Evolutionary conservation across 2,888 invertebrate species (phyloP), one percentile per base, ranked within the genome.

Genomic region (Drosophila vallismaia): DNA sequence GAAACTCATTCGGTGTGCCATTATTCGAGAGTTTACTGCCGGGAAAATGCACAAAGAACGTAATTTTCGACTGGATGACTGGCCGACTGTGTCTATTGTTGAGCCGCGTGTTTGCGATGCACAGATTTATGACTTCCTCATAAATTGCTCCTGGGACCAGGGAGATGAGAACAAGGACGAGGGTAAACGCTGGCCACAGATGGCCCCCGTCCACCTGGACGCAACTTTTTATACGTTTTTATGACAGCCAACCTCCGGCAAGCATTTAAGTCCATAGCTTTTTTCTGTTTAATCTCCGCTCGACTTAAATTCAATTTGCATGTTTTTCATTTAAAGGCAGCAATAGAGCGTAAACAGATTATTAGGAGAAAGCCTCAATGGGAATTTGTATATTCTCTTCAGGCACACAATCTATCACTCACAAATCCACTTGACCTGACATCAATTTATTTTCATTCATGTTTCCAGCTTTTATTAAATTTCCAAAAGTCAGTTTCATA

Each of bases 11-110:
- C 69, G 69, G 62, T 38, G 66, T 55, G 57, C 59, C 84, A 76
- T 88, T 83, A 83, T 77, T 75, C 71, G 80, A 57, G 69, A 86
- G 67, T 88, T 83, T 86, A 80, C 83, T 71, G 86, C 74, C 80
- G 71, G 74, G 80, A 80, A 48, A 79, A 70, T 76, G 77, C 69
- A 71, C 62, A 53, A 50, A 50, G 38, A 45, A 9, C 36, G 14
- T 14, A 49, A 38, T 67, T 66, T 66, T 48, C 70, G 29, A 50
- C 36, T 51, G 48, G 29, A 12, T 26, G n/a, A 12, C 31, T 33
- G 36, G 36, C 3, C n/a, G n/a, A 12, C 28, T 26, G 31, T 31
- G 62, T 68, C 71, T 52, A 51, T 59, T 71, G 57, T 73, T 59
- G 36, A 56, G 14, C 33, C 19, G 31, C 6, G 46, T 38, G 58